These are phyloP conservation scores for Sycobia sp. DNA, from an alignment of 1,140 invertebrate species.

Conservation along the genomic window DNA sequence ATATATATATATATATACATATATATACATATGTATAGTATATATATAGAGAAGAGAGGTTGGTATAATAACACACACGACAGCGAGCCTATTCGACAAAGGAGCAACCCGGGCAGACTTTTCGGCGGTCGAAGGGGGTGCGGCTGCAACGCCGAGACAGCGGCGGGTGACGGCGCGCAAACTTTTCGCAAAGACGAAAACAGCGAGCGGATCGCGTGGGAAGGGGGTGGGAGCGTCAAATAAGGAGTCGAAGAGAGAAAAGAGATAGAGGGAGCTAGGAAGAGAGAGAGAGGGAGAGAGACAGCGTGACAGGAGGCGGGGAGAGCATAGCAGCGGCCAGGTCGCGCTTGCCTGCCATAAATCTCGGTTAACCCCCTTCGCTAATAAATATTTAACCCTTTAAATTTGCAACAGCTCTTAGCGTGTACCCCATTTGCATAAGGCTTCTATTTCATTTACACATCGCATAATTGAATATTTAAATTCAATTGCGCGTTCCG, in stretches of 20 bases:
- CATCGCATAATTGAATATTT: slow-evolving; percentile 67
- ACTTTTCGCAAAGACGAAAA: slow-evolving; percentile 12
- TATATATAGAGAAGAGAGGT: too few relatives aligned
- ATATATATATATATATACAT: too few relatives aligned
- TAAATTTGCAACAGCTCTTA: slow-evolving; percentile 63
- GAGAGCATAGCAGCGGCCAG: slow-evolving; percentile 10
- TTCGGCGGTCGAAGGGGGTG: neutral
- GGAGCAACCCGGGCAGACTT: neutral
- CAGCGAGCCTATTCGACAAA: too few relatives aligned
- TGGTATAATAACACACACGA: slow-evolving; percentile 5
- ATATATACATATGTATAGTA: too few relatives aligned
- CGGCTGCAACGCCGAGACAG: too few relatives aligned
- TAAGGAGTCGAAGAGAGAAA: neutral
- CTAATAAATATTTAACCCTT: slow-evolving; percentile 65
- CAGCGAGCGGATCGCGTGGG: neutral
- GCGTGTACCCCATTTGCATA: slow-evolving; percentile 65
- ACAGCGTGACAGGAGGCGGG: neutral
- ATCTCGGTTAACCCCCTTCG: slow-evolving; percentile 59
- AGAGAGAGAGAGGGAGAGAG: neutral
- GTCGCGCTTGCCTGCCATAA: slow-evolving; percentile 46
- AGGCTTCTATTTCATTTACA: slow-evolving; percentile 69
- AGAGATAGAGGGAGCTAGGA: neutral
- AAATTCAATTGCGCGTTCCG: slow-evolving; percentile 63
- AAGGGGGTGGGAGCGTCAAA: neutral
- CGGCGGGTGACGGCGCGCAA: neutral